Base-by-base conservation (phyloP, 2,797 vertebrate species). In the Poeciliopsis presidionis region DNA sequence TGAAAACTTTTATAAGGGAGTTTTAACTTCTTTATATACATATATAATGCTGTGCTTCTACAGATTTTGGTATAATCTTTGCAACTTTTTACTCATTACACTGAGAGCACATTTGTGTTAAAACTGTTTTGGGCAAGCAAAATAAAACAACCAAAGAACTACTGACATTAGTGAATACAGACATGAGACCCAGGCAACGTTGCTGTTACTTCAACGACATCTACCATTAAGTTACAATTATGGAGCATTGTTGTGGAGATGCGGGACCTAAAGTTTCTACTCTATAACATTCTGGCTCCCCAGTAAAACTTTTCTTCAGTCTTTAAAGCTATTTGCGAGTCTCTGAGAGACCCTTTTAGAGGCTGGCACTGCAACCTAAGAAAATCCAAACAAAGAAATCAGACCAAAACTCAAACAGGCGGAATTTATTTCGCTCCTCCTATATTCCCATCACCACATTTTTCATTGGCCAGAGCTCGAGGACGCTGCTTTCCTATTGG, bases 301-400 rank as follows among this genome's bases (percentile, higher is more conserved):
- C 0, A 12, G 43, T 46, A 46, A 13, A 75, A 5, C 36, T 45
- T 53, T 18, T 49, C 13, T 12, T 33, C 28, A 80, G 70, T 71
- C 7, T 13, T 28, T 33, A 39, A 28, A 69, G 2, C 0, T 39
- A 22, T 30, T 43, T 43, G 33, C 25, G 28, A 72, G 41, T 14
- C 55, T 70, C 12, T 11, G 22, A 20, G n/a, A 72, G 41, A 78
- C 7, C 80, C 73, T 72, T 22, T 67, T 59, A 59, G 65, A 85
- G 53, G 25, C 76, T 33, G 79, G 46, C 74, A 39, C 49, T 74
- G 61, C 9, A 55, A 67, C 67, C 78, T 25, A n/a, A 84, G 67
- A 82, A 81, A 87, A 41, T 73, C 89, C 73, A 85, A 92, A 95
- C 94, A 95, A 95, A 95, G 93, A 92, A 91, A 78, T 86, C 81